A percentile compares a stretch with the other conserved stretches of the same genome.
Evolutionary conservation across 2,888 invertebrate genomes (phyloP).

Genomic region (Colletes collaris): DNA sequence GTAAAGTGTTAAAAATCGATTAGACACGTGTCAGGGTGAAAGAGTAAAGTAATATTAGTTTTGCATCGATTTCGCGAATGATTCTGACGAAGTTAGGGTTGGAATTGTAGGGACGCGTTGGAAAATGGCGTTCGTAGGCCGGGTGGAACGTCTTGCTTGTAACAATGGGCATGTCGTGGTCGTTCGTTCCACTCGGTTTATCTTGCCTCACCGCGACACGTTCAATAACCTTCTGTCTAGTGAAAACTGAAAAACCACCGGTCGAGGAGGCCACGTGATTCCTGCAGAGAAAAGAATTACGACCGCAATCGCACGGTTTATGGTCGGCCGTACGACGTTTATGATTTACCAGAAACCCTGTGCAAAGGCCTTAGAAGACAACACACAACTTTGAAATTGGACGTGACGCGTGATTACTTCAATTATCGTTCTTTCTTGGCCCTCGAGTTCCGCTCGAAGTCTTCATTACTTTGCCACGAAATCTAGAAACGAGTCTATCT

Average conservation of each 20-base stretch:
- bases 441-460: not conserved
- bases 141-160: conserved; percentile 23
- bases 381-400: conserved; percentile 34
- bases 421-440: not conserved
- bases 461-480: not conserved
- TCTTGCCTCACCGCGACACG: conserved; percentile 43
- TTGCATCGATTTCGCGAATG: no score
- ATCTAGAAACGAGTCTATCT: not conserved
- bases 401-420: conserved; percentile 29
- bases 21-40: no score
- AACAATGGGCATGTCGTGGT: conserved; percentile 51
- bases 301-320: conserved; percentile 57
- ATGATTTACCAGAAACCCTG: conserved; percentile 44
- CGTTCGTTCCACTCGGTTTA: conserved; percentile 57
- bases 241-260: conserved; percentile 50
- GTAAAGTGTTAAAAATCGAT: no score
- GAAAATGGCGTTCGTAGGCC: conserved; percentile 13
- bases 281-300: conserved; percentile 51
- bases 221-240: conserved; percentile 55
- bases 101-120: conserved; percentile 18
- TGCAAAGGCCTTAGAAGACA: conserved; percentile 10
- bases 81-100: not conserved
- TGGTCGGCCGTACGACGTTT: conserved; percentile 42
- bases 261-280: conserved; percentile 36
- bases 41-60: no score